Conservation (phyloP, 2,113 vertebrate genomes). For the Patagioenas fasciata region DNA sequence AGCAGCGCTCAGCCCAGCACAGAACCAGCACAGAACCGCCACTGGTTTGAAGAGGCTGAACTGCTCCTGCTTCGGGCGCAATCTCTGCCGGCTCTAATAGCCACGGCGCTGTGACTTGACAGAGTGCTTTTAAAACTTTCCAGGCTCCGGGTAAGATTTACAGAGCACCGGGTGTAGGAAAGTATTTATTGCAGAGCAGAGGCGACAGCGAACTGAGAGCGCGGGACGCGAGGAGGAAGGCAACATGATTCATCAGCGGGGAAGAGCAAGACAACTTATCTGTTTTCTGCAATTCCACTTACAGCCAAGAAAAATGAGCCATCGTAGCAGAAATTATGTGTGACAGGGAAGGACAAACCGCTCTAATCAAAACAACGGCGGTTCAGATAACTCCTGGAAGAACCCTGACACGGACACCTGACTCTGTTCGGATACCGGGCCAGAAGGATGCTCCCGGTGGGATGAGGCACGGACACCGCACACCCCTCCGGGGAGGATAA, state of each 20-base stretch:
- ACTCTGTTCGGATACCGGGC: not conserved
- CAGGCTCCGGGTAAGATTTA: not conserved
- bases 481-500: not conserved
- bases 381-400: constrained; percentile 28
- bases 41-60: not conserved
- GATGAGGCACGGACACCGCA: not conserved
- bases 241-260: constrained; percentile 35
- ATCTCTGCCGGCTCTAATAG: not conserved
- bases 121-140: not conserved
- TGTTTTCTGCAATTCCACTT: constrained; percentile 54
- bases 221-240: not conserved
- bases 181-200: constrained; percentile 1
- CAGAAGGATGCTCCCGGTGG: constrained; percentile 2
- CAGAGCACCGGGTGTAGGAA: rapidly evolving
- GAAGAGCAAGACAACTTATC: constrained; percentile 34
- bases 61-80: not conserved
- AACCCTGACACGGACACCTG: not conserved
- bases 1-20: not conserved
- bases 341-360: constrained; percentile 72
- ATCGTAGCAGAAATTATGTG: constrained; percentile 52
- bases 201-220: not conserved
- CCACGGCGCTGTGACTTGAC: not conserved
- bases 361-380: constrained; percentile 38
- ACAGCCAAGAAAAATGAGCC: constrained; percentile 69
- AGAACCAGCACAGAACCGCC: too few relatives aligned